Evolutionary conservation across 2,797 vertebrate genomes (phyloP).

Genomic region (Amblyopsis hoosieri): DNA sequence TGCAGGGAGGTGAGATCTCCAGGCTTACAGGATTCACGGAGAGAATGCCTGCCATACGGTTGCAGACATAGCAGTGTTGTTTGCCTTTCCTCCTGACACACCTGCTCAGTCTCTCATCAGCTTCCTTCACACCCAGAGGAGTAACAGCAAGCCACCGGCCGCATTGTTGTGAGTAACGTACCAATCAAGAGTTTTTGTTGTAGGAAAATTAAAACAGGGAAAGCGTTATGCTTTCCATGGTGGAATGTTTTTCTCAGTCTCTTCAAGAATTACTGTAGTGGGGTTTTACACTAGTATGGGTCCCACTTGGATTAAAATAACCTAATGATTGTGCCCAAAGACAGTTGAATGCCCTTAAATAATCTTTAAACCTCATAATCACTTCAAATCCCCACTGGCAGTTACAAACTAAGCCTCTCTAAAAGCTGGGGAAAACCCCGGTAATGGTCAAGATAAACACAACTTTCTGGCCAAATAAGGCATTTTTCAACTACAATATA

Average conservation of each 20-base stretch:
- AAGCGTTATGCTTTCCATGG: neutral
- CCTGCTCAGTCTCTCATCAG: constrained; percentile 24
- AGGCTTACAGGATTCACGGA: constrained; percentile 8
- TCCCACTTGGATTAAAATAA: constrained; percentile 10
- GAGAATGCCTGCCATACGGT: constrained; percentile 22
- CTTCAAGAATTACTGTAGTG: constrained; percentile 12
- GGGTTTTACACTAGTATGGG: neutral
- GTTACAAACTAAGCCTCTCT: constrained; percentile 36
- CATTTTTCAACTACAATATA: constrained; percentile 32
- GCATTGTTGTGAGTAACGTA: no score
- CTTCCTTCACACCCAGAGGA: constrained; percentile 1
- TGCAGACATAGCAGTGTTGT: constrained; percentile 31
- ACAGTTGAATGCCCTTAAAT: constrained; percentile 27
- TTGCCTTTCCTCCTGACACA: constrained; percentile 14
- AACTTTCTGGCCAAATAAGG: constrained; percentile 41
- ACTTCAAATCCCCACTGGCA: constrained; percentile 40
- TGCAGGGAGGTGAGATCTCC: neutral
- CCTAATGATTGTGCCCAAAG: constrained; percentile 18
- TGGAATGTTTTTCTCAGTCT: constrained; percentile 11
- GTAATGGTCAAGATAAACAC: constrained; percentile 39
- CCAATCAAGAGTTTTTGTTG: constrained; percentile 7
- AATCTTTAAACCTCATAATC: constrained; percentile 41
- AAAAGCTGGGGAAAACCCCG: constrained; percentile 40
- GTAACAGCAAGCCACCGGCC: neutral
- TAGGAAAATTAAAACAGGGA: constrained; percentile 12